Evolutionary conservation across 92 coral and sea anemone species (phyloP), one percentile per base, ranked within the genome.

Genomic region (Montipora capitata): DNA sequence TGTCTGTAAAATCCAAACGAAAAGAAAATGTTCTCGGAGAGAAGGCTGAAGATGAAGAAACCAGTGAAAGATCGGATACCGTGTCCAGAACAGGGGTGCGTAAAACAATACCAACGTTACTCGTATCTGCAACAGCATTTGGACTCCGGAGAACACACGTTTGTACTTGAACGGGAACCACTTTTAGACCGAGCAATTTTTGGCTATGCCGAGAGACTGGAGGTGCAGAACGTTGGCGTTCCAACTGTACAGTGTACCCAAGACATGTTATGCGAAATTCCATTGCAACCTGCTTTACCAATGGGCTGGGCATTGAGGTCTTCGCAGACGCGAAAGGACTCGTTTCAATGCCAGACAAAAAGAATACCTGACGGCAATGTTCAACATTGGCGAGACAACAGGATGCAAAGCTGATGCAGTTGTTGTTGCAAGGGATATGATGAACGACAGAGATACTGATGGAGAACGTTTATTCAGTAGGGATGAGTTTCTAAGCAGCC

Each of bases 371-470:
- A 16, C 51, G 20, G 40, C 17, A 48, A 49, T 42, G n/a, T 87
- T 87, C 84, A 40, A 69, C 2, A 57, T 72, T 27, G 87, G 88
- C n/a, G 84, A 82, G 75, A 64, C 52, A 40, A 81, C 88, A 17
- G 88, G 92, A 35, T 63, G 58, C 40, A 88, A 88, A 62, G 83
- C 83, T 15, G 77, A 88, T 11, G 59, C 77, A 43, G 81, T 62
- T 10, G 42, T 12, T 42, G 90, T 77, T 8, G 78, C 84, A 2
- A 85, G 51, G 49, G 57, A 17, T 10, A 85, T 85, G 89, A 38
- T 77, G 51, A 59, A 43, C 51, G 77, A 77, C 10, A 45, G 83
- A 57, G 74, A 42, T 3, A 44, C 4, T 48, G 59, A 48, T 1
- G 89, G 83, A 43, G 82, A 85, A 6, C 83, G 83, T 2, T 51